Evolutionary conservation across 2,797 vertebrate species (phyloP).

Genomic region (Octomys mimax): DNA sequence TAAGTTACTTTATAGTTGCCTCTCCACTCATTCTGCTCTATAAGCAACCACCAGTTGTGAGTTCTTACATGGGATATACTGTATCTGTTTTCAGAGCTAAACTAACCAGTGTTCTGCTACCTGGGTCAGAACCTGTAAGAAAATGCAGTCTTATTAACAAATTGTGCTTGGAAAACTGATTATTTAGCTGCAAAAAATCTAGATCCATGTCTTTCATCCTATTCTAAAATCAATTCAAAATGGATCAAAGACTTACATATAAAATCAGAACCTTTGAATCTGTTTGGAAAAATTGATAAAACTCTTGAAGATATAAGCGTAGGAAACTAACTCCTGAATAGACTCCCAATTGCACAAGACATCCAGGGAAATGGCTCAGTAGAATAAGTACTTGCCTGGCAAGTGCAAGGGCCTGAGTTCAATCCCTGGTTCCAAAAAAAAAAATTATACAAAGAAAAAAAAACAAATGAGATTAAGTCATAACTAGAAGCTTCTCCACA

Average conservation of each 20-base stretch:
- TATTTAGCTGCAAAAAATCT: background rate
- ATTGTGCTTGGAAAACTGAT: background rate
- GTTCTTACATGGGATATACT: background rate
- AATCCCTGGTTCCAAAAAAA: too few relatives aligned
- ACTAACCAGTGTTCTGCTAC: background rate
- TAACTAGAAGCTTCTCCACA: background rate
- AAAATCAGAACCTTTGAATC: background rate
- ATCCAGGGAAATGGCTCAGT: too few relatives aligned
- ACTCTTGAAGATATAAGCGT: background rate
- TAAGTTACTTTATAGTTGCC: slow-evolving; percentile 26
- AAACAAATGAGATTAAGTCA: background rate
- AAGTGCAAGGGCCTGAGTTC: too few relatives aligned
- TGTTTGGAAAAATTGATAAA: background rate
- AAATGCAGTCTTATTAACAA: background rate
- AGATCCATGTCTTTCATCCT: background rate
- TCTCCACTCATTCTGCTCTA: background rate
- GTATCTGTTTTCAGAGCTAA: background rate
- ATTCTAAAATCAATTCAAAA: background rate
- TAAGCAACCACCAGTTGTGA: background rate
- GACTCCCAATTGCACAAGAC: background rate
- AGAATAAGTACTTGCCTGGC: too few relatives aligned
- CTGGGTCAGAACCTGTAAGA: background rate
- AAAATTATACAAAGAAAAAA: background rate
- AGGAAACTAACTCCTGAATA: background rate
- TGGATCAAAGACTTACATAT: background rate